phyloP scores from a whole-genome alignment of 2,113 vertebrate species.

The Brachyistius frenatus region DNA sequence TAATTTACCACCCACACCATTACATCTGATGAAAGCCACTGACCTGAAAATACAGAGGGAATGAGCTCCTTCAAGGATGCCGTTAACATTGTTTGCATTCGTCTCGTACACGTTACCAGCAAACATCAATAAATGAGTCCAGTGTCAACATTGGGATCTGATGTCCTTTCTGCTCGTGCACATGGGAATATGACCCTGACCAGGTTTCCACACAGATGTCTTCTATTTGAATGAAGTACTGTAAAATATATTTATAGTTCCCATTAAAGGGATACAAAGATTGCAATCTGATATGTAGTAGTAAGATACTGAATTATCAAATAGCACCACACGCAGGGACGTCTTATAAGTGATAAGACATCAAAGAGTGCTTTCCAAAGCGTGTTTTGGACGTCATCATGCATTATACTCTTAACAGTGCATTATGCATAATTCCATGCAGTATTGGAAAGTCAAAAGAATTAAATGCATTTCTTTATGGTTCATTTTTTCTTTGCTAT shows the following conservation, averaged over 20 bases:
- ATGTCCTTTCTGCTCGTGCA: constrained; percentile 40
- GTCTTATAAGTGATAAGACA: constrained; percentile 18
- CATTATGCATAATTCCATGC: constrained; percentile 21
- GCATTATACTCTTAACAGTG: constrained; percentile 1
- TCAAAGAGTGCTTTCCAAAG: constrained; percentile 35
- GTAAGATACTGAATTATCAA: constrained; percentile 7
- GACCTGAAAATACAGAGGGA: constrained; percentile 78
- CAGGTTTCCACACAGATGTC: constrained; percentile 19
- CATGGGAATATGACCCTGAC: constrained; percentile 38
- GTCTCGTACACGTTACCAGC: constrained; percentile 41
- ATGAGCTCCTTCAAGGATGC: constrained; percentile 60
- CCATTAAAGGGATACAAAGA: background rate
- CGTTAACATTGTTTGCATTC: constrained; percentile 51
- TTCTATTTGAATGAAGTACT: constrained; percentile 6
- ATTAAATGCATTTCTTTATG: constrained; percentile 52
- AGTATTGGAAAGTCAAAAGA: constrained; percentile 44
- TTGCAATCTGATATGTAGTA: background rate
- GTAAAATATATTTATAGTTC: background rate
- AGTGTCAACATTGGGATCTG: constrained; percentile 37
- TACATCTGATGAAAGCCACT: constrained; percentile 80
- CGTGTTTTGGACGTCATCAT: constrained; percentile 31
- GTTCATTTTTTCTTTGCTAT: constrained; percentile 36
- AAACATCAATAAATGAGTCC: constrained; percentile 65
- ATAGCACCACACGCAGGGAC: background rate
- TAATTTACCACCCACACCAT: constrained; percentile 76